Percentiles rank a stretch among this genome's conserved stretches.
These are phyloP conservation scores for Homarus americanus DNA, from an alignment of 1,140 invertebrate species.

Conservation along the genomic window DNA sequence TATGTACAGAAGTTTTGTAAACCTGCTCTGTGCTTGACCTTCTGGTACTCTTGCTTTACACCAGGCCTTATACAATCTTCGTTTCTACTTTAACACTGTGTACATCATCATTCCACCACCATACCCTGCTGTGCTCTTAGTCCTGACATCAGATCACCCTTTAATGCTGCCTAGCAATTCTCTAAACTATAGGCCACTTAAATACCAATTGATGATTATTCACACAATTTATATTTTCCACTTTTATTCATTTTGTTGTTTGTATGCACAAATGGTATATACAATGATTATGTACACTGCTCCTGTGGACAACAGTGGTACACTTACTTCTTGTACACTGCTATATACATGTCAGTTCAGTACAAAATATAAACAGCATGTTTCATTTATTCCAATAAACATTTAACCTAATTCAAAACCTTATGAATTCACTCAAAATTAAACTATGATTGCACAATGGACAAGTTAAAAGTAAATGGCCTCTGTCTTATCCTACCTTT, in stretches of 20 bases:
- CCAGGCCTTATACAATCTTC: too few relatives aligned
- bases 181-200: too few relatives aligned
- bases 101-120: too few relatives aligned
- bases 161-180: too few relatives aligned
- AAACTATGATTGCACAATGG: constrained; percentile 48
- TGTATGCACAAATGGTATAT: constrained; percentile 65
- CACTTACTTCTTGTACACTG: constrained; percentile 34
- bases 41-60: too few relatives aligned
- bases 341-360: constrained; percentile 58
- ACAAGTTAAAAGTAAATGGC: constrained; percentile 7
- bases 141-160: too few relatives aligned
- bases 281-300: constrained; percentile 64
- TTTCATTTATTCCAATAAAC: constrained; percentile 20
- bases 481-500: background rate
- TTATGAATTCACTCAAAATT: constrained; percentile 23
- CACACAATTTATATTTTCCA: background rate
- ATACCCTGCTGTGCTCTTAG: too few relatives aligned
- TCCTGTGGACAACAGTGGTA: constrained; percentile 46
- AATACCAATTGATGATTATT: too few relatives aligned
- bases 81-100: too few relatives aligned
- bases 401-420: constrained; percentile 25
- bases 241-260: constrained; percentile 49
- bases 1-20: too few relatives aligned
- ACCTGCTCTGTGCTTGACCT: too few relatives aligned
- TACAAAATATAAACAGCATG: constrained; percentile 64